Percentiles rank a stretch among this genome's conserved stretches.
Conservation (phyloP, 2,888 invertebrate species). For the Argyresthia albistria region DNA sequence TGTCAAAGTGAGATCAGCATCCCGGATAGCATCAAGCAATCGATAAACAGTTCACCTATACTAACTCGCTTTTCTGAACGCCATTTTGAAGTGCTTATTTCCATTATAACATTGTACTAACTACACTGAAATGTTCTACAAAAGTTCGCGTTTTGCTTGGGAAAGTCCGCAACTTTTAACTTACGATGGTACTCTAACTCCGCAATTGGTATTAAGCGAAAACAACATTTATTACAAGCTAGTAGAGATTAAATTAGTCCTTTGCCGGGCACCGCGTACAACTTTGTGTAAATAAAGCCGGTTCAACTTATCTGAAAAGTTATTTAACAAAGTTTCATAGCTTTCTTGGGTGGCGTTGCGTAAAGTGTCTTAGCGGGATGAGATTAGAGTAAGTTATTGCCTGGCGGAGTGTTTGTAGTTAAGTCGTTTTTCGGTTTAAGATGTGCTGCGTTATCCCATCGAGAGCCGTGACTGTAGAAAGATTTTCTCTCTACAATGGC, state of each 20-base stretch:
- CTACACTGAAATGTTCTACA: slow-evolving; percentile 73
- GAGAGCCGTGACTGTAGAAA: slow-evolving; percentile 72
- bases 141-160: slow-evolving; percentile 73
- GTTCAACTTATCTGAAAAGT: slow-evolving; percentile 73
- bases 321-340: slow-evolving; percentile 74
- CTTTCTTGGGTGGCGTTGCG: slow-evolving; percentile 54
- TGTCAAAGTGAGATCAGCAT: slow-evolving; percentile 6
- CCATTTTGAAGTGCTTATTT: slow-evolving; percentile 73
- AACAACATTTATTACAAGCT: slow-evolving; percentile 70
- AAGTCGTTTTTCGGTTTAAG: slow-evolving; percentile 36
- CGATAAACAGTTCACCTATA: slow-evolving; percentile 44
- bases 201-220: slow-evolving; percentile 63
- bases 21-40: slow-evolving; percentile 16
- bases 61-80: slow-evolving; percentile 52
- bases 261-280: slow-evolving; percentile 62
- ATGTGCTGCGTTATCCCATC: slow-evolving; percentile 65
- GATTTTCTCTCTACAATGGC: slow-evolving; percentile 70
- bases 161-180: slow-evolving; percentile 68
- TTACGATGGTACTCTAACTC: slow-evolving; percentile 53
- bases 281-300: slow-evolving; percentile 66
- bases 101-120: slow-evolving; percentile 74
- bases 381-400: slow-evolving; percentile 53
- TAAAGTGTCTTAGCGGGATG: slow-evolving; percentile 44
- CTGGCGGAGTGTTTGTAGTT: slow-evolving; percentile 30
- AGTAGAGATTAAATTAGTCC: slow-evolving; percentile 67